phyloP scores from a whole-genome alignment of 2,888 invertebrate genomes.

The Drosophila histrio region DNA sequence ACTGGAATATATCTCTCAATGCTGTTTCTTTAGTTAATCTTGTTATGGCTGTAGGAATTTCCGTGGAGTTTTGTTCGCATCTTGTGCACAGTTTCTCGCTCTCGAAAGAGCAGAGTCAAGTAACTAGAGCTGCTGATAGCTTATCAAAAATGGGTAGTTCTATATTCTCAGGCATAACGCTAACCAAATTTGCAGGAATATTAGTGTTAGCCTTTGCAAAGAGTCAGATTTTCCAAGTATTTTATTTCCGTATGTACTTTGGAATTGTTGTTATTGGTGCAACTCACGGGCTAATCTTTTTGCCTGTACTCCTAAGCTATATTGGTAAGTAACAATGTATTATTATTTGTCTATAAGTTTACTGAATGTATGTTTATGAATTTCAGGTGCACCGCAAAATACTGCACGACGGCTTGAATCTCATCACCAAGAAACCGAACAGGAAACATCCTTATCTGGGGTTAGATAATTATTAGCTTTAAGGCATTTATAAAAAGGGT shows the following conservation, averaged over 20 bases:
- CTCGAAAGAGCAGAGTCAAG: conserved; percentile 89
- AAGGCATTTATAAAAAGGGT: conserved; percentile 10
- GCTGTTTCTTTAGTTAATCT: conserved; percentile 98
- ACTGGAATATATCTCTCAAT: conserved; percentile 97
- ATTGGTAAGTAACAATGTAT: conserved; percentile 89
- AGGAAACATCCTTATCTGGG: conserved; percentile 54
- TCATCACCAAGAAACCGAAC: conserved; percentile 58
- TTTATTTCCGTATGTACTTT: conserved; percentile 98
- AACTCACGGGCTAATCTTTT: conserved; percentile 97
- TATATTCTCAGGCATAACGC: conserved; percentile 98
- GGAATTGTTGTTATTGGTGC: conserved; percentile 99
- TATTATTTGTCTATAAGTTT: background rate
- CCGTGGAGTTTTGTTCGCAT: conserved; percentile 99
- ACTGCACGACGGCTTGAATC: conserved; percentile 93
- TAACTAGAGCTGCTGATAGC: conserved; percentile 92
- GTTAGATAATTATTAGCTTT: conserved; percentile 48
- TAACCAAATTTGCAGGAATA: conserved; percentile 99
- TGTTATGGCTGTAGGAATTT: conserved; percentile 99
- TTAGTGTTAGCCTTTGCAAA: conserved; percentile 98
- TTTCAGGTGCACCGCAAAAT: conserved; percentile 92
- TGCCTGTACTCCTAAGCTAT: conserved; percentile 98
- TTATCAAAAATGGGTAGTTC: conserved; percentile 97
- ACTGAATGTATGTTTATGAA: conserved; percentile 1
- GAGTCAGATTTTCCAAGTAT: conserved; percentile 97
- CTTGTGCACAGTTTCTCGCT: conserved; percentile 95